A percentile compares a stretch with the other conserved stretches of the same genome.
Conservation (phyloP, 2,888 invertebrate genomes). For the Philaethria dido region DNA sequence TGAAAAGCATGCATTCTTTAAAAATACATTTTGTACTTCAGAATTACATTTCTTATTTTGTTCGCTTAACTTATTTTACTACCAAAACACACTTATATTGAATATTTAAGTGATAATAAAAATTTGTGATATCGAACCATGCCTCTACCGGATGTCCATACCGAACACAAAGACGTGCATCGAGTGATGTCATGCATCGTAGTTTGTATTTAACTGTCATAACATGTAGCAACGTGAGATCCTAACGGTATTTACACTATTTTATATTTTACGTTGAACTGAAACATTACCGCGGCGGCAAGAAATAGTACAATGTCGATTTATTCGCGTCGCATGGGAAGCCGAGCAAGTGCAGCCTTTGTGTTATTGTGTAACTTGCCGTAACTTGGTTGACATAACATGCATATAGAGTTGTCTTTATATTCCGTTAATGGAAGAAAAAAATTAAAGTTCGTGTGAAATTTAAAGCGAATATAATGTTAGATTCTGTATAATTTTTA, state of each 20-base stretch:
- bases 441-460: constrained; percentile 11
- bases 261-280: constrained; percentile 27
- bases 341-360: constrained; percentile 68
- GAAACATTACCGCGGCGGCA: constrained; percentile 37
- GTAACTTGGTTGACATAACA: constrained; percentile 58
- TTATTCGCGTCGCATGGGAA: constrained; percentile 66
- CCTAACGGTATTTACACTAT: constrained; percentile 32
- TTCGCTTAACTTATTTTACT: too few relatives aligned
- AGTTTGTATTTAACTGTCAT: constrained; percentile 41
- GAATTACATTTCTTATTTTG: too few relatives aligned
- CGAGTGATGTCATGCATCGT: constrained; percentile 42
- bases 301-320: constrained; percentile 64
- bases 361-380: constrained; percentile 64
- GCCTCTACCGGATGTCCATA: constrained; percentile 27
- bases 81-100: too few relatives aligned
- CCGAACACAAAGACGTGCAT: constrained; percentile 23
- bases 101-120: too few relatives aligned
- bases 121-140: constrained; percentile 1
- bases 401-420: constrained; percentile 20
- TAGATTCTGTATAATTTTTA: neutral
- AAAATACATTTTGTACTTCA: too few relatives aligned
- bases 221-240: constrained; percentile 37
- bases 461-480: constrained; percentile 11
- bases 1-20: too few relatives aligned
- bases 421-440: constrained; percentile 28